Percentiles rank a stretch among this genome's conserved stretches.
phyloP scores from a whole-genome alignment of 2,797 vertebrate species.

The Poeciliopsis turneri region DNA sequence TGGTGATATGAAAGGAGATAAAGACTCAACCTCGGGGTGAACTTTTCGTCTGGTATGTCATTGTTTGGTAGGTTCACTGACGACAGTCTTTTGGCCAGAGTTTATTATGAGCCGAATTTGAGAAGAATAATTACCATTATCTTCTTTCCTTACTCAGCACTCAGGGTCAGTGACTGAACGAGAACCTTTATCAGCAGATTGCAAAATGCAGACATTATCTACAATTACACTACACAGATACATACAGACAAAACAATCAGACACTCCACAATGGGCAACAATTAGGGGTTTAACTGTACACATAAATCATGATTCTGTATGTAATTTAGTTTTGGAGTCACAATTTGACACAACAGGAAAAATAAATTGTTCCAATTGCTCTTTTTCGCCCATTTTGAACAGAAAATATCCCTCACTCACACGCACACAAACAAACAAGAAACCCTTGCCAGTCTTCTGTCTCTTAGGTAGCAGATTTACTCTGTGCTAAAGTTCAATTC shows the following conservation, averaged over 20 bases:
- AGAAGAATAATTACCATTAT: slow-evolving; percentile 41
- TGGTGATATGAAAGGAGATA: slow-evolving; percentile 41
- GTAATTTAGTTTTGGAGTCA: not conserved
- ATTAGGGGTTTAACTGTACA: not conserved
- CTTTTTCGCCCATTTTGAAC: not conserved
- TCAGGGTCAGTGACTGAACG: slow-evolving; percentile 17
- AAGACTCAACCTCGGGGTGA: slow-evolving; percentile 21
- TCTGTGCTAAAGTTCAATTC: not conserved
- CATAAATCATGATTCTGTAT: not conserved
- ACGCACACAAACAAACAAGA: not conserved
- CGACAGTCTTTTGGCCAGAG: slow-evolving; percentile 43
- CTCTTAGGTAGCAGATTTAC: not conserved
- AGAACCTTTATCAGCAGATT: slow-evolving; percentile 34
- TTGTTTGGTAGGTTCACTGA: slow-evolving; percentile 40
- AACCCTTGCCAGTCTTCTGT: not conserved
- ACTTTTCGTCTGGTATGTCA: slow-evolving; percentile 30
- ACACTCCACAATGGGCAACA: not conserved
- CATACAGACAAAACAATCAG: slow-evolving; percentile 9
- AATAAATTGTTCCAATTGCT: not conserved
- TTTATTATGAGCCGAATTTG: slow-evolving; percentile 46
- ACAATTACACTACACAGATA: slow-evolving; percentile 20
- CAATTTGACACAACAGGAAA: not conserved
- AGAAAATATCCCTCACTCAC: not conserved
- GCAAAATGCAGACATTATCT: slow-evolving; percentile 28
- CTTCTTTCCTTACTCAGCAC: slow-evolving; percentile 26